Base-by-base conservation (phyloP, 2,888 invertebrate genomes). In the Tupiocoris notatus region DNA sequence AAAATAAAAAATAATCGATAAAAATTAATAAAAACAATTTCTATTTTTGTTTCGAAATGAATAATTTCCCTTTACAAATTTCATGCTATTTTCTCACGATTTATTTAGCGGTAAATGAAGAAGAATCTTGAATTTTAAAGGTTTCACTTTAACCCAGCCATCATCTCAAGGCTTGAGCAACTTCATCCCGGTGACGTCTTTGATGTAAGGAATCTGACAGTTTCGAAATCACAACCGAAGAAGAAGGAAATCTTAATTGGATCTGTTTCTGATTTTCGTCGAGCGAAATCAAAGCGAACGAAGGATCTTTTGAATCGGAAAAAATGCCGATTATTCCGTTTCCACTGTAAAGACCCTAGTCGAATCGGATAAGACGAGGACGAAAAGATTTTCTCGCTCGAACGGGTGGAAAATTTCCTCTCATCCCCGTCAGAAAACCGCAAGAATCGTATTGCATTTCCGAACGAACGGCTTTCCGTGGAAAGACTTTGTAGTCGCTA, bases 371-470 rank as follows among this genome's bases (percentile, higher is more conserved):
- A n/a, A 17, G 62, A 73, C 61, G 61, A 73, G 39, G 16, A 73
- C 61, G 54, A 73, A 24, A 65, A 25, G 73, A 3, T 73, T 73
- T 62, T 61, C 62, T 61, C 73, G 73, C 73, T 73, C 73, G 54
- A 63, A 73, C 65, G 76, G 24, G 76, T 56, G 54, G 67, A 76
- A 76, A 76, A 76, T 76, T 39, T 39, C 39, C 39, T n/a, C n/a
- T n/a, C 39, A 39, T 7, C 39, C 39, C 68, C 62, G 58, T n/a
- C 61, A 23, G 58, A 65, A 57, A 68, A 65, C 76, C 76, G 59
- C 68, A 62, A 39, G 68, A 76, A 25, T 76, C 65, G 76, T 76
- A 68, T 76, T 76, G 65, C 76, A 68, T 76, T 76, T 76, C 76
- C 76, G 58, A 56, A 24, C 57, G 24, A 21, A 39, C 68, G 76